Base-by-base conservation (phyloP, 2,888 invertebrate species). In the Mayetiola destructor region DNA sequence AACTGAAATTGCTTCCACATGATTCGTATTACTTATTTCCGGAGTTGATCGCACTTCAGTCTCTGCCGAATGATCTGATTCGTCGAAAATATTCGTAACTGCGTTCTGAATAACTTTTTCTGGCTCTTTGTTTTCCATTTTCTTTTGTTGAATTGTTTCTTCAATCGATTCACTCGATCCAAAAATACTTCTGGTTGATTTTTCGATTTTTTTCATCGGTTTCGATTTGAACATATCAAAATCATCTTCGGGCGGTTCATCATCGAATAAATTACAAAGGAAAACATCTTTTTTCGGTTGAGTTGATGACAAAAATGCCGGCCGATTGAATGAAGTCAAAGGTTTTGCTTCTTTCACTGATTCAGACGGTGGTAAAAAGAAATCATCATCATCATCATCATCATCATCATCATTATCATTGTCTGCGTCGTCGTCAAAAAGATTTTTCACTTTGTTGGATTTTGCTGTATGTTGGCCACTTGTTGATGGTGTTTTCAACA, bases 391-490 rank as follows among this genome's bases (percentile, higher is more conserved):
- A 12, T 62, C 62, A 58, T 64, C 63, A 40, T 60, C 62, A 30
- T 60, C 55, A 4, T 57, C 55, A 57, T 60, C 60, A 56, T 16
- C 60, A 58, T 59, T 58, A 29, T 55, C 64, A 32, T 61, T 65
- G 18, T 63, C 67, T 8, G 70, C 70, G 2, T 72, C 72, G 6
- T 66, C 70, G 9, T 72, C 70, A 35, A 63, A 62, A 8, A 71
- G 69, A 0, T 69, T 66, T 64, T 69, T n/a, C 65, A 65, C 60
- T 64, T 68, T 56, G 71, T 69, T 6, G 74, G 65, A 70, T 69
- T 60, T 74, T 67, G n/a, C 56, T 75, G 73, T 59, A n/a, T n/a
- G 74, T 74, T 0, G 75, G 72, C 8, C 75, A 74, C 58, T 67
- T 74, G 21, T n/a, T n/a, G 73, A 73, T 0, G 73, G 63, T 10